Evolutionary conservation across 2,888 invertebrate species (phyloP).

Genomic region (Escarpia spicata): DNA sequence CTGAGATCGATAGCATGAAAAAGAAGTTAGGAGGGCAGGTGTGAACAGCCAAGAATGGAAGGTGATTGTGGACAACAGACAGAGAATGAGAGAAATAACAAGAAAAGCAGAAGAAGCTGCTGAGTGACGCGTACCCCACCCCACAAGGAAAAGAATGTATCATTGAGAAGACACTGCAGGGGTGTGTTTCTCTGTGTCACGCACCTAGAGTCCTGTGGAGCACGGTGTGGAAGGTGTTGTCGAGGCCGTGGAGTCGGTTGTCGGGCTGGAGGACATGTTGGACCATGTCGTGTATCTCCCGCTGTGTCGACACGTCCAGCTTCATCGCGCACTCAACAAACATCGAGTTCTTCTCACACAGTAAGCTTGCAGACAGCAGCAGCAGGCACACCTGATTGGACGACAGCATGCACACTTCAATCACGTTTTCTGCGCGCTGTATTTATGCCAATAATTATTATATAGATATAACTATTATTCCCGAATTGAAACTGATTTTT

Average conservation of each 20-base stretch:
- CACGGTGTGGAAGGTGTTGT: constrained; percentile 27
- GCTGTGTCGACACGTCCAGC: constrained; percentile 24
- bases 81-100: no score
- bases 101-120: no score
- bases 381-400: constrained; percentile 26
- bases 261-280: constrained; percentile 31
- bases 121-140: no score
- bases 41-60: no score
- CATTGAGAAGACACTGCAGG: background rate
- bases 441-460: background rate
- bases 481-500: background rate
- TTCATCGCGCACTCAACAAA: constrained; percentile 30
- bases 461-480: background rate
- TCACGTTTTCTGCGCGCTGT: background rate
- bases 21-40: no score
- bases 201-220: constrained; percentile 26
- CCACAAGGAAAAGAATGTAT: no score
- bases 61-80: no score
- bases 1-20: no score
- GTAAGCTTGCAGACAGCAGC: constrained; percentile 29
- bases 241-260: constrained; percentile 26
- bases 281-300: constrained; percentile 30
- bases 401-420: background rate
- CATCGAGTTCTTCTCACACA: constrained; percentile 25
- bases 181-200: background rate